Evolutionary conservation across 2,113 vertebrate genomes (phyloP).

Genomic region (Salvelinus namaycush): DNA sequence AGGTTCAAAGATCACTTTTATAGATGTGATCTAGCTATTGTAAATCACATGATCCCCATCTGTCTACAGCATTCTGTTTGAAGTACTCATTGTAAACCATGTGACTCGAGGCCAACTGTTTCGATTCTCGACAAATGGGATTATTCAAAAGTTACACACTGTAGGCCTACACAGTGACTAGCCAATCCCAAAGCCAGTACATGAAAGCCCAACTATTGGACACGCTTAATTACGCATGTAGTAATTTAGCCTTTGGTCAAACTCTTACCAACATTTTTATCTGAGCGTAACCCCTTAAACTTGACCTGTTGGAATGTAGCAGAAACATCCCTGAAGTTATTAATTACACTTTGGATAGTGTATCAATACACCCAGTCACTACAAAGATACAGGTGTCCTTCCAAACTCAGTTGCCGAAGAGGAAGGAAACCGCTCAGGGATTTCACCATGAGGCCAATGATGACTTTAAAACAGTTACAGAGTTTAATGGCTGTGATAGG

Average conservation of each 20-base stretch:
- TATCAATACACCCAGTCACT: too few relatives aligned
- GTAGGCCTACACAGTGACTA: background rate
- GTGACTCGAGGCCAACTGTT: background rate
- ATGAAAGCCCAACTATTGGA: background rate
- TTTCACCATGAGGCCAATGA: too few relatives aligned
- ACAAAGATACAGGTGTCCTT: too few relatives aligned
- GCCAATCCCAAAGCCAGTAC: background rate
- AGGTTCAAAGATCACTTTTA: constrained; percentile 17
- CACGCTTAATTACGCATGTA: background rate
- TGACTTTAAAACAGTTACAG: too few relatives aligned
- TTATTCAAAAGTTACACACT: background rate
- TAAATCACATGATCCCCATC: background rate
- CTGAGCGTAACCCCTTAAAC: too few relatives aligned
- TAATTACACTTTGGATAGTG: too few relatives aligned
- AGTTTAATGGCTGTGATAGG: too few relatives aligned
- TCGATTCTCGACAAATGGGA: constrained; percentile 22
- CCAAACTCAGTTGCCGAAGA: too few relatives aligned
- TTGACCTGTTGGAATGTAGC: too few relatives aligned
- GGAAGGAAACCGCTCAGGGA: too few relatives aligned
- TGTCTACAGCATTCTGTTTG: background rate
- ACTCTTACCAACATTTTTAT: background rate
- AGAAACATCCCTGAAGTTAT: too few relatives aligned
- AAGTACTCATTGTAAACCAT: constrained; percentile 33
- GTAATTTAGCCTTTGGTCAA: background rate
- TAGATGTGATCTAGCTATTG: too few relatives aligned